Base-by-base conservation (phyloP, 2,888 invertebrate species). In the Noctua fimbriata region DNA sequence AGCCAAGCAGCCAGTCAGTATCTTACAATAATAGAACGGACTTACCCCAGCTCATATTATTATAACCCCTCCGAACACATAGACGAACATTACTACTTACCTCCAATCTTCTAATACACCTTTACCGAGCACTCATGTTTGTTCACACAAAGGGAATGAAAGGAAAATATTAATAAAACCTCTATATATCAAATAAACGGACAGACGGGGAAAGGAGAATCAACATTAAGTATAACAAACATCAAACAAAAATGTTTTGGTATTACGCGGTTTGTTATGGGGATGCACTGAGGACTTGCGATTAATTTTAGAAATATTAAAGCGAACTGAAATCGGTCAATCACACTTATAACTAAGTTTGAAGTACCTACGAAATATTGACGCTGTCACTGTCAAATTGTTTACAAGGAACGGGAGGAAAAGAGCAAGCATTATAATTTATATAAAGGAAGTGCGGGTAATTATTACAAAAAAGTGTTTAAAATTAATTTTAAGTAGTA, bases 171-270 rank as follows among this genome's bases (percentile, higher is more conserved):
- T 91, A 90, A 90, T 89, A 92, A 89, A 90, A 89, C 84, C 85
- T 88, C 76, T 87, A 88, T 89, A 88, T 82, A 89, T 88, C 90
- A 89, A 89, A 89, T 86, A 88, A 83, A 89, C 88, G 89, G 87
- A 89, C 87, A 88, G 86, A 88, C 89, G 79, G 73, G 79, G 88
- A 84, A 89, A 91, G 88, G 87, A 88, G 89, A 89, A 90, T 88
- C 85, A 90, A 90, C 89, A 89, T 90, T 92, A 90, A 88, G 89
- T 88, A 89, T 90, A 92, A 90, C 90, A 91, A 87, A 93, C 91
- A 93, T 93, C 93, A 93, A 93, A 93, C 91, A 88, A 89, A 90
- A 89, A 90, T 89, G 87, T 87, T 90, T 89, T 89, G 84, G 87
- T 87, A 90, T 90, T 88, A 91, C 84, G 79, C 65, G 73, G 71